Evolutionary conservation across 2,797 vertebrate species (phyloP).

Genomic region (Australoheros facetus): DNA sequence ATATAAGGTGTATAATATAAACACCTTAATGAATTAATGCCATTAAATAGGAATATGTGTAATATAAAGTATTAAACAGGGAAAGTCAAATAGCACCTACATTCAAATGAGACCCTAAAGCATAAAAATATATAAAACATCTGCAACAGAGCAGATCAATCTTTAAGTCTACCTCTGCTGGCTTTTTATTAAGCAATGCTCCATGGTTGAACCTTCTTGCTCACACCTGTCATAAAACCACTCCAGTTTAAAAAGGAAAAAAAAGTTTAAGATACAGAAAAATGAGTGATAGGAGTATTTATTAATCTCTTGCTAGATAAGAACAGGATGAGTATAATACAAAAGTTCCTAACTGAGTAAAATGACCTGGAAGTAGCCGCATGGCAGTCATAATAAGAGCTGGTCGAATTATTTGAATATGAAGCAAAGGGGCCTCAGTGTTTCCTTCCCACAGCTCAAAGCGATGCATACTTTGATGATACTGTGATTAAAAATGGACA

Average conservation of each 20-base stretch:
- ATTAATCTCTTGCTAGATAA: background rate
- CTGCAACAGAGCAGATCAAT: background rate
- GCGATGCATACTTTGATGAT: background rate
- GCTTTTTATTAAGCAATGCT: accelerated
- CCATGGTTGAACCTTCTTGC: too few relatives aligned
- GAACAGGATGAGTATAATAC: background rate
- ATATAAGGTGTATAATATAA: background rate
- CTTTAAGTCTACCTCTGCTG: background rate
- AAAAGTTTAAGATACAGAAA: background rate
- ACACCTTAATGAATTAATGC: background rate
- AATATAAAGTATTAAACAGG: background rate
- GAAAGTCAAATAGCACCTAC: background rate
- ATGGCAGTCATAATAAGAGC: background rate
- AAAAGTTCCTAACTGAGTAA: background rate
- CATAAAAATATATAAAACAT: background rate
- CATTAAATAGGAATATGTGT: background rate
- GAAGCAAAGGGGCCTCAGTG: background rate
- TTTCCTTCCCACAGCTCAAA: accelerated
- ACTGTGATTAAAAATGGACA: background rate
- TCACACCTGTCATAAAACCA: too few relatives aligned
- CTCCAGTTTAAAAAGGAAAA: too few relatives aligned
- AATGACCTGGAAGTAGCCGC: background rate
- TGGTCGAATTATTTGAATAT: background rate
- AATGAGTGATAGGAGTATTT: background rate
- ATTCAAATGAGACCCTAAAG: background rate